Evolutionary conservation across 2,888 invertebrate species (phyloP).

Genomic region (Nephrotoma guestfalica): DNA sequence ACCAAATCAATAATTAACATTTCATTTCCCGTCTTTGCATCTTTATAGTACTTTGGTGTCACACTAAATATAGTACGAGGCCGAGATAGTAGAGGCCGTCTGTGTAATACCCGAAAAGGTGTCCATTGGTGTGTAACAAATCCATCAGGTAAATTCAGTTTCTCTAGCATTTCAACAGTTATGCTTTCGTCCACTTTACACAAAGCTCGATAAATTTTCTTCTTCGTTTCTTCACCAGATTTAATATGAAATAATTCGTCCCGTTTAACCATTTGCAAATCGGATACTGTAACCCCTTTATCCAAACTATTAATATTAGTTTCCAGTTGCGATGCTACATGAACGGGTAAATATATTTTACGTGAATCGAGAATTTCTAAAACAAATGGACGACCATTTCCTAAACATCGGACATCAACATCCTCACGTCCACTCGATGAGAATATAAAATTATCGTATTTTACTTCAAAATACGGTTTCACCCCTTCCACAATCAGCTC

Average conservation of each 20-base stretch:
- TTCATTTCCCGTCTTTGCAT: background rate
- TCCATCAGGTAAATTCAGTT: conserved; percentile 27
- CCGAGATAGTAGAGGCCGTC: conserved; percentile 59
- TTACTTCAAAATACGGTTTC: conserved; percentile 33
- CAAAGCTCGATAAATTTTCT: conserved; percentile 73
- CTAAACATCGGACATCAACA: conserved; percentile 89
- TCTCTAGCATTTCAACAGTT: conserved; percentile 37
- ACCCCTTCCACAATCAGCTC: conserved; percentile 67
- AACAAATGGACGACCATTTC: conserved; percentile 84
- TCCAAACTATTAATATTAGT: conserved; percentile 39
- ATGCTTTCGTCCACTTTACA: conserved; percentile 39
- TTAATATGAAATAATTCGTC: conserved; percentile 56
- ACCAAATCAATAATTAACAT: conserved; percentile 43
- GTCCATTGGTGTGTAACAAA: conserved; percentile 66
- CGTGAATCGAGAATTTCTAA: conserved; percentile 65
- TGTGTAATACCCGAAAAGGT: conserved; percentile 79
- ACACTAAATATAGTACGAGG: conserved; percentile 49
- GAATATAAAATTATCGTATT: conserved; percentile 42
- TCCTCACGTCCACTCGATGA: conserved; percentile 91
- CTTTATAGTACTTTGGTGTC: conserved; percentile 17
- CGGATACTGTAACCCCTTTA: conserved; percentile 41
- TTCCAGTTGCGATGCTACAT: conserved; percentile 41
- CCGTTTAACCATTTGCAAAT: conserved; percentile 52
- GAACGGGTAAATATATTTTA: conserved; percentile 34
- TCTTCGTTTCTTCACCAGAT: conserved; percentile 75